A percentile compares a stretch with the other conserved stretches of the same genome.
Conservation (phyloP, 2,888 invertebrate genomes). For the Leptopilina syphax region DNA sequence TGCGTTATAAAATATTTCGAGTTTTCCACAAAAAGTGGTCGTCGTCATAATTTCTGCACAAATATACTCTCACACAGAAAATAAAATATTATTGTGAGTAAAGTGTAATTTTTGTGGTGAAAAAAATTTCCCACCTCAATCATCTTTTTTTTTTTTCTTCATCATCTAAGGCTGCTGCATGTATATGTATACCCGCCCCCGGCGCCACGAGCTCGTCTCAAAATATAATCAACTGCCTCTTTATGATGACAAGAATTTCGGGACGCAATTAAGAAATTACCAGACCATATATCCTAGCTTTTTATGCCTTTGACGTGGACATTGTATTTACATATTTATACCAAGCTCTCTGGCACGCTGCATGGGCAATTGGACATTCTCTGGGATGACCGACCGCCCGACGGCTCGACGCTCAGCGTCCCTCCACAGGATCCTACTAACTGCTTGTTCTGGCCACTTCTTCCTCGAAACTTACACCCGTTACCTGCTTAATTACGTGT, state of each 20-base stretch:
- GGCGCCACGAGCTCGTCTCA: conserved; percentile 67
- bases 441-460: conserved; percentile 44
- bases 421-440: conserved; percentile 41
- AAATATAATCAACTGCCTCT: conserved; percentile 71
- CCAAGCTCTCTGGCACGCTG: conserved; percentile 53
- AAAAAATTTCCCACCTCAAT: conserved; percentile 1
- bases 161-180: background rate
- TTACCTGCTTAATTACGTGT: conserved; percentile 54
- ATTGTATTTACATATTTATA: conserved; percentile 74
- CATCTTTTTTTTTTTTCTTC: conserved; percentile 44
- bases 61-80: no score
- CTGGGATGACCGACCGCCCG: conserved; percentile 60
- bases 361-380: conserved; percentile 56
- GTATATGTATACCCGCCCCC: conserved; percentile 56
- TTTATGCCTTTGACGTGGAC: conserved; percentile 68
- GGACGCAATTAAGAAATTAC: conserved; percentile 76
- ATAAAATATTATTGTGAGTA: no score
- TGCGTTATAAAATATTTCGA: no score
- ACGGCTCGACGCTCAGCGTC: conserved; percentile 68
- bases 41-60: background rate
- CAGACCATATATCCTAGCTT: conserved; percentile 73
- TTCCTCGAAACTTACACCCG: conserved; percentile 49
- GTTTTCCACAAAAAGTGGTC: background rate
- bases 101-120: no score
- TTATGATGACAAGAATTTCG: conserved; percentile 76